These are phyloP conservation scores for Coluber constrictor DNA, from an alignment of 2,797 vertebrate genomes.

Conservation along the genomic window DNA sequence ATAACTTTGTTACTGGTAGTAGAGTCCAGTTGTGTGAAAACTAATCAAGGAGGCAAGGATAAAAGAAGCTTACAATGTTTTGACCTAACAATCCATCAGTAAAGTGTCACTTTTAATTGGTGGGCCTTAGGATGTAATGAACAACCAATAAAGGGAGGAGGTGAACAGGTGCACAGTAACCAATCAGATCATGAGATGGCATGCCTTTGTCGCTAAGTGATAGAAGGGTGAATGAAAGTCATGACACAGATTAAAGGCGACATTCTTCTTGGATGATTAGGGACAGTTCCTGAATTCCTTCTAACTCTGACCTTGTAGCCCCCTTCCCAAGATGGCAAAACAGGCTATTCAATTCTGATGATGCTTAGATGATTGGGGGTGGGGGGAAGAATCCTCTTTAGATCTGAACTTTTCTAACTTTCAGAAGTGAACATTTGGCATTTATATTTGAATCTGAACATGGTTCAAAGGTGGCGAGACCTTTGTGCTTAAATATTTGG, in stretches of 20 bases:
- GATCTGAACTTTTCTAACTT: neutral
- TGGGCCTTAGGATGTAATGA: neutral
- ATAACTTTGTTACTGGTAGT: neutral
- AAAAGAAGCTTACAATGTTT: neutral
- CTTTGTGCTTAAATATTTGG: neutral
- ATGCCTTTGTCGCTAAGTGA: neutral
- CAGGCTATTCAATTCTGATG: neutral
- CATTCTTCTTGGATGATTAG: neutral
- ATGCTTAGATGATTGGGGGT: neutral
- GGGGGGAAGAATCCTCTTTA: neutral
- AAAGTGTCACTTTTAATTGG: neutral
- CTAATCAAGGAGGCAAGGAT: neutral
- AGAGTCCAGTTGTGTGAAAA: neutral
- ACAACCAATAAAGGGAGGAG: neutral
- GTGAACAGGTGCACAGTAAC: neutral
- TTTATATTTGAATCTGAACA: neutral
- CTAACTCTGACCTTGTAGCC: neutral
- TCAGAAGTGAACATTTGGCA: neutral
- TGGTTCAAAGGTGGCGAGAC: neutral
- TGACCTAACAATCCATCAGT: neutral
- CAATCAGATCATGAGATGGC: neutral
- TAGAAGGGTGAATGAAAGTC: neutral
- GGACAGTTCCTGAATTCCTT: neutral
- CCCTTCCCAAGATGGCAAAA: neutral
- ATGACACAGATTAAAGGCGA: neutral